Base-by-base conservation (phyloP, 2,888 invertebrate species). In the Coenonympha arcania region DNA sequence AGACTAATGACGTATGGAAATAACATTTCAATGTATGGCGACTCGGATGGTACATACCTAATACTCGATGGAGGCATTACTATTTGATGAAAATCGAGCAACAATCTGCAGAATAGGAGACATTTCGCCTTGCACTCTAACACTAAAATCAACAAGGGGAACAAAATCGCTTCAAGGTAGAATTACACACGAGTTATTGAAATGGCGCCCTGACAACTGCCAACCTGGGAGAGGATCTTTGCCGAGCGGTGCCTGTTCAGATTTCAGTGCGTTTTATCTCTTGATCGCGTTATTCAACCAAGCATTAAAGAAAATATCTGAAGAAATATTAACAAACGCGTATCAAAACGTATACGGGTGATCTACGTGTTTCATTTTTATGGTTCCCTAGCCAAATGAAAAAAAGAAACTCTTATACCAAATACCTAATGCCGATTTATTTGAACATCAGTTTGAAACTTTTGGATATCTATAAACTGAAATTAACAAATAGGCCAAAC, bases 271-370 rank as follows among this genome's bases (percentile, higher is more conserved):
- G 76, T 79, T 80, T 81, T 80, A 81, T 83, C 78, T 80, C 76
- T 79, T 79, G 79, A 82, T 82, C 83, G 77, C 74, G 73, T 82
- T 80, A 81, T 79, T 81, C 79, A 81, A 66, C 73, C 75, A 73
- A 79, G 79, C 76, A 76, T 81, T 79, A 79, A 82, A 81, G 74
- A 69, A 78, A 81, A 15, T 15, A 16, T 69, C 71, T 71, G 61
- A 63, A 66, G 70, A 76, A 77, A 78, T 74, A 78, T 78, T 75
- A 76, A 73, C 74, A 71, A 76, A 71, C 68, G 70, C 69, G 63
- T 73, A 69, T 72, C 68, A 69, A 68, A 71, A 71, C 73, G 73
- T 70, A 68, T 68, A 70, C 69, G 18, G 41, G 44, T 24, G 44
- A 9, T 24, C 22, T 15, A 6, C 2, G 34, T 16, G 11, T 16